Evolutionary conservation across 2,113 vertebrate genomes (phyloP).

Genomic region (Natator depressus): DNA sequence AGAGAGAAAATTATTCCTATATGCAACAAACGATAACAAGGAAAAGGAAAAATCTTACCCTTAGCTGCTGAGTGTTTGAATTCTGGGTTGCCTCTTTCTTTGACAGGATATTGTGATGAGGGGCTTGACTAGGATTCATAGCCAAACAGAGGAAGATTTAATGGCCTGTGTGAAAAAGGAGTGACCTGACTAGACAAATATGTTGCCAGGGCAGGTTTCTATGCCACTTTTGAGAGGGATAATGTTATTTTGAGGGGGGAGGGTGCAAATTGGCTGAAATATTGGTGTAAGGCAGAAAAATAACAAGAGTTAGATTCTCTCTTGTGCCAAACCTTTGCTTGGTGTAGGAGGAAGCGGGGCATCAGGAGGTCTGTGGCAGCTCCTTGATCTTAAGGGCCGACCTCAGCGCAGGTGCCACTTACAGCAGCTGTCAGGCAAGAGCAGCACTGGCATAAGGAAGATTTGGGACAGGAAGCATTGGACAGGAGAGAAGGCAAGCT

Average conservation of each 20-base stretch:
- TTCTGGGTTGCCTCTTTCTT: not conserved
- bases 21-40: not conserved
- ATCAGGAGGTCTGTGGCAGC: not conserved
- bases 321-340: not conserved
- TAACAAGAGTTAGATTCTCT: not conserved
- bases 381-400: not conserved
- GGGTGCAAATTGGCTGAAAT: not conserved
- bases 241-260: not conserved
- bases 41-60: not conserved
- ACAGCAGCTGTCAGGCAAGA: not conserved
- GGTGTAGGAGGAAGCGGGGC: not conserved
- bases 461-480: not conserved
- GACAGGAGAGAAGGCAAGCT: not conserved
- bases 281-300: not conserved
- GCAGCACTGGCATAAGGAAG: not conserved
- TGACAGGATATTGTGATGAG: not conserved
- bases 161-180: not conserved
- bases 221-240: accelerated
- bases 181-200: not conserved
- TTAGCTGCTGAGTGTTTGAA: not conserved
- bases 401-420: not conserved
- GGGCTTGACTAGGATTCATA: not conserved
- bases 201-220: not conserved
- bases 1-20: constrained; percentile 33
- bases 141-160: not conserved